A percentile compares a stretch with the other conserved stretches of the same genome.
These are phyloP conservation scores for Cecidostiba fungosa DNA, from an alignment of 2,888 invertebrate genomes.

Conservation along the genomic window DNA sequence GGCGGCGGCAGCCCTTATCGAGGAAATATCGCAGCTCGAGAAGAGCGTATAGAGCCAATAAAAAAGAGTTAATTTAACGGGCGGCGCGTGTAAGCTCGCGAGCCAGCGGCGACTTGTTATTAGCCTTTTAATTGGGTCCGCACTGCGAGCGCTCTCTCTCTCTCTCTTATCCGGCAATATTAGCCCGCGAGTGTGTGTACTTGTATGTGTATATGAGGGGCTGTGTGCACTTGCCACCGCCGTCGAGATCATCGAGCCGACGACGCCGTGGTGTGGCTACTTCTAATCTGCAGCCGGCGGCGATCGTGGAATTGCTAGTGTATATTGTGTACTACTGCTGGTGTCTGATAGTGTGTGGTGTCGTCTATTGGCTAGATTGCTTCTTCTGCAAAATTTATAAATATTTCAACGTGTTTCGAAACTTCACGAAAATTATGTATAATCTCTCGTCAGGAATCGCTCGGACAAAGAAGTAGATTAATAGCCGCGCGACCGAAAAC, in stretches of 20 bases:
- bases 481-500: neutral
- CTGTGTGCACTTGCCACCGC: conserved; percentile 69
- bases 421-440: neutral
- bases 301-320: conserved; percentile 74
- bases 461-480: neutral
- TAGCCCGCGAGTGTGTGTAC: conserved; percentile 56
- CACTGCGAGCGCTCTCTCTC: conserved; percentile 64
- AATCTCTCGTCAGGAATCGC: neutral
- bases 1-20: conserved; percentile 38
- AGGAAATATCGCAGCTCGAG: conserved; percentile 48
- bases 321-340: neutral
- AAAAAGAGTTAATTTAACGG: conserved; percentile 64
- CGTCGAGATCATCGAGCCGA: conserved; percentile 34
- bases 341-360: neutral
- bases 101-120: conserved; percentile 73
- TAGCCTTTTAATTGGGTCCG: conserved; percentile 77
- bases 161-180: conserved; percentile 77
- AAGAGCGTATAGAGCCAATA: conserved; percentile 37
- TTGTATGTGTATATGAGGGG: conserved; percentile 63
- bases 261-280: conserved; percentile 60
- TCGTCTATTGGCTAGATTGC: neutral
- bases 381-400: neutral
- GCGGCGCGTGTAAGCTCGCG: conserved; percentile 64
- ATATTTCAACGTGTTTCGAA: neutral
- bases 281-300: conserved; percentile 77